Evolutionary conservation across 2,797 vertebrate genomes (phyloP).

Genomic region (Arrhamphus sclerolepis): DNA sequence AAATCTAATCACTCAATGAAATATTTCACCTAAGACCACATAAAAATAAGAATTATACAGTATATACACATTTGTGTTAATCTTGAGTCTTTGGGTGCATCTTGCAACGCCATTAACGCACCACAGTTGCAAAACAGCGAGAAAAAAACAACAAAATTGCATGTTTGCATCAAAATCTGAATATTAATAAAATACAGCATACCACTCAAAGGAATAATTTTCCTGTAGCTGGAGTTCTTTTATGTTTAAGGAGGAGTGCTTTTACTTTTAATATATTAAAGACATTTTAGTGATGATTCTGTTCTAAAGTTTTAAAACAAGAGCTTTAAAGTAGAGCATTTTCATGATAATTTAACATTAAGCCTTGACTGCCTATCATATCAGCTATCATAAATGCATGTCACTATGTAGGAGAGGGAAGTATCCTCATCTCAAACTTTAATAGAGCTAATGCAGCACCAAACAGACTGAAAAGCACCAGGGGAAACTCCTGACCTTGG

Average conservation of each 20-base stretch:
- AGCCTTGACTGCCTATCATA: fast-evolving
- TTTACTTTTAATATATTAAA: conserved; percentile 3
- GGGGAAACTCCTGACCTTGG: conserved; percentile 47
- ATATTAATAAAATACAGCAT: too few species aligned
- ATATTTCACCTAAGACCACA: conserved; percentile 1
- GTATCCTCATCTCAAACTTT: conserved; percentile 12
- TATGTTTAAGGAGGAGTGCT: neutral
- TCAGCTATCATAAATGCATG: neutral
- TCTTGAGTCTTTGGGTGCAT: too few species aligned
- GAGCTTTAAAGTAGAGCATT: too few species aligned
- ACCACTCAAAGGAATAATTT: neutral
- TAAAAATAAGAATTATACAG: neutral
- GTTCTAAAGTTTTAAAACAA: neutral
- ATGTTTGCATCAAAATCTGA: too few species aligned
- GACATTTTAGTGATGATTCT: neutral
- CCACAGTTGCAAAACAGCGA: too few species aligned
- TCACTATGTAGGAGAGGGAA: neutral
- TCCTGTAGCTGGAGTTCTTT: neutral
- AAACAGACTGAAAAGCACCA: conserved; percentile 5
- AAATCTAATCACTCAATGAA: neutral
- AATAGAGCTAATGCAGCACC: conserved; percentile 2
- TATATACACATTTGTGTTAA: too few species aligned
- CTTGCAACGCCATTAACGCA: too few species aligned
- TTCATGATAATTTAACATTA: neutral
- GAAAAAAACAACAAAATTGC: too few species aligned